Evolutionary conservation across 1,140 invertebrate genomes (phyloP), one percentile per base, ranked within the genome.

Genomic region (Euura saliciscinereae): DNA sequence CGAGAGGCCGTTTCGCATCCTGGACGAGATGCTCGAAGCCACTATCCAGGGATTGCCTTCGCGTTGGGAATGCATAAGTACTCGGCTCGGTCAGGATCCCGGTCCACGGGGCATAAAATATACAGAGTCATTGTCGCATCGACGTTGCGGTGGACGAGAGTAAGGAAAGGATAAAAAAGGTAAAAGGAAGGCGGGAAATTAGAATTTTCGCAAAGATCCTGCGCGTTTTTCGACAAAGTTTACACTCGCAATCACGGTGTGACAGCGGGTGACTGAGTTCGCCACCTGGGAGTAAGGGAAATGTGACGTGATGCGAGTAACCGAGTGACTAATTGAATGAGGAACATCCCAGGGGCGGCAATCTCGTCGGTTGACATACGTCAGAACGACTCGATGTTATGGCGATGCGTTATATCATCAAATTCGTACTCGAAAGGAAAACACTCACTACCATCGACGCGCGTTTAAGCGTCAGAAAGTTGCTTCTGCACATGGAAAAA

Each of bases 241-340:
- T 67, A 67, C 13, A 67, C 43, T 44, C 28, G 28, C 28, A 67
- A 67, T 67, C 28, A 67, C 66, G 8, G 13, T 10, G 8, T 42
- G 66, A 42, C 43, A 67, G 66, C 28, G 66, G 66, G 13, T 28
- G 43, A 44, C 66, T 11, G 66, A 67, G 66, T 28, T 67, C 3
- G 51, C 68, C 68, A 44, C 68, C 68, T 4, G 43, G 68, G 68
- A 46, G 68, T 44, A 68, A 76, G 78, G 78, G 80, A 84, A 85
- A 86, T 82, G 80, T 78, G 82, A 84, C 83, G 83, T 83, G 84
- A 85, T 83, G 84, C 80, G 81, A 85, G 84, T 85, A 86, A 86
- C 82, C 84, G 83, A 85, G 83, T 85, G 82, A 78, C 79, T 86
- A 86, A 86, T 86, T 86, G 84, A 86, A 86, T 86, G 83, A 86